phyloP scores from a whole-genome alignment of 2,113 vertebrate species.

The Coregonus clupeaformis region DNA sequence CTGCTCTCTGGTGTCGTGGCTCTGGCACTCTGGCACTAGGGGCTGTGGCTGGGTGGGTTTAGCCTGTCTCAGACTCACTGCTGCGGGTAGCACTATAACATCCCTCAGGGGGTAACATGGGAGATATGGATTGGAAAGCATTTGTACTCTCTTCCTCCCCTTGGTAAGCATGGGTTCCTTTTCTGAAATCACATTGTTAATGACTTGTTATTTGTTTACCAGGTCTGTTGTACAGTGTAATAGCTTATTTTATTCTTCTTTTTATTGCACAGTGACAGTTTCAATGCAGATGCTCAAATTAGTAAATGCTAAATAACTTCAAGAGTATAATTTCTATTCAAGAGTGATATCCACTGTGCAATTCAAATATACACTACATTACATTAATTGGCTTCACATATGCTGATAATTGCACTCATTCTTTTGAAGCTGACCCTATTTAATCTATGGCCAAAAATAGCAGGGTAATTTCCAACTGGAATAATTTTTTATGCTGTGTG shows the following conservation, averaged over 20 bases:
- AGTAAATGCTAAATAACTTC: not conserved
- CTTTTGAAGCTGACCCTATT: not conserved
- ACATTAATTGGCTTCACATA: not conserved
- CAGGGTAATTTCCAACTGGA: not conserved
- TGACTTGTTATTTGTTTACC: not conserved
- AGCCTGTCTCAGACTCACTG: not conserved
- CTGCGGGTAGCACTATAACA: not conserved
- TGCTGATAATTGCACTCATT: not conserved
- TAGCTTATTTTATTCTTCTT: too few relatives aligned
- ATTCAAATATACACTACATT: not conserved
- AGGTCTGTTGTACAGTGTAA: too few relatives aligned
- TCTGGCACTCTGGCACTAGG: conserved; percentile 1
- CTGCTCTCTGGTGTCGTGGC: conserved; percentile 52
- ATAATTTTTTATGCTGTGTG: conserved; percentile 19
- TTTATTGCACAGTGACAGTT: not conserved
- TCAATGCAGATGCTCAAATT: not conserved
- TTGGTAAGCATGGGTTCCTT: not conserved
- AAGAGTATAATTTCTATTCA: not conserved
- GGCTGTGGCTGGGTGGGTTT: not conserved
- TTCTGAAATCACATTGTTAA: conserved; percentile 3
- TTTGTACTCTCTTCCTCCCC: not conserved
- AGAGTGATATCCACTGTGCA: too few relatives aligned
- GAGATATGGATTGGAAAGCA: too few relatives aligned
- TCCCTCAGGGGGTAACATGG: too few relatives aligned
- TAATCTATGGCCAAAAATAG: not conserved